Conservation (phyloP, 1,140 invertebrate genomes). For the Drosophila triauraria region DNA sequence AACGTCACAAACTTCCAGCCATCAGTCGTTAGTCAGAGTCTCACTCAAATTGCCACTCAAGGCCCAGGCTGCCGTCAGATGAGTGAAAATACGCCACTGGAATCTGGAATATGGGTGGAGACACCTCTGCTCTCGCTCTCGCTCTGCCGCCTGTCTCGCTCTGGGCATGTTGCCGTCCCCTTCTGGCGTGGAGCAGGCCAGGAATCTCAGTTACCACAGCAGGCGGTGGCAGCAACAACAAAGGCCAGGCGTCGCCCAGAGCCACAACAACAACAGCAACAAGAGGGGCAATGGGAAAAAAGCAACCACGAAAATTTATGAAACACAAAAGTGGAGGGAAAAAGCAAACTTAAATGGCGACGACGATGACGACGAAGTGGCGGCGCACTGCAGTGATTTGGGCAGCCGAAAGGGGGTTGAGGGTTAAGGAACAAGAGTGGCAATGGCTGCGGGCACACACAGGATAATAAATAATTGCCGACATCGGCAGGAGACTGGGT, state of each 20-base stretch:
- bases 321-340: slow-evolving; percentile 72
- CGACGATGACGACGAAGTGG: slow-evolving; percentile 58
- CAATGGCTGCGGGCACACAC: slow-evolving; percentile 71
- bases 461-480: slow-evolving; percentile 81
- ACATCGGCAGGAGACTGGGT: slow-evolving; percentile 30
- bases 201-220: slow-evolving; percentile 62
- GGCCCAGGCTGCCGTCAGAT: neutral
- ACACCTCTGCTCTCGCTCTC: slow-evolving; percentile 39
- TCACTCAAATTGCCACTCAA: slow-evolving; percentile 70
- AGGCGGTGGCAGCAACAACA: slow-evolving; percentile 38
- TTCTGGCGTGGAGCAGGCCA: slow-evolving; percentile 19
- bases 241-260: slow-evolving; percentile 63
- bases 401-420: slow-evolving; percentile 12
- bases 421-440: slow-evolving; percentile 48
- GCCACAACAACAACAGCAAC: slow-evolving; percentile 52
- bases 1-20: slow-evolving; percentile 9
- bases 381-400: slow-evolving; percentile 64
- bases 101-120: slow-evolving; percentile 81
- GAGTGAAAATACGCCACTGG: slow-evolving; percentile 66
- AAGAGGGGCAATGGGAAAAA: slow-evolving; percentile 42
- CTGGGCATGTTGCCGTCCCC: slow-evolving; percentile 24
- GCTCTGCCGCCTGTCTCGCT: slow-evolving; percentile 6
- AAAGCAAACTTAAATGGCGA: slow-evolving; percentile 67
- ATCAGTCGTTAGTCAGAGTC: slow-evolving; percentile 40
- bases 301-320: slow-evolving; percentile 78